Percentiles rank a stretch among this genome's conserved stretches.
These are phyloP conservation scores for Embidobia sp. DNA, from an alignment of 2,888 invertebrate species.

Conservation along the genomic window DNA sequence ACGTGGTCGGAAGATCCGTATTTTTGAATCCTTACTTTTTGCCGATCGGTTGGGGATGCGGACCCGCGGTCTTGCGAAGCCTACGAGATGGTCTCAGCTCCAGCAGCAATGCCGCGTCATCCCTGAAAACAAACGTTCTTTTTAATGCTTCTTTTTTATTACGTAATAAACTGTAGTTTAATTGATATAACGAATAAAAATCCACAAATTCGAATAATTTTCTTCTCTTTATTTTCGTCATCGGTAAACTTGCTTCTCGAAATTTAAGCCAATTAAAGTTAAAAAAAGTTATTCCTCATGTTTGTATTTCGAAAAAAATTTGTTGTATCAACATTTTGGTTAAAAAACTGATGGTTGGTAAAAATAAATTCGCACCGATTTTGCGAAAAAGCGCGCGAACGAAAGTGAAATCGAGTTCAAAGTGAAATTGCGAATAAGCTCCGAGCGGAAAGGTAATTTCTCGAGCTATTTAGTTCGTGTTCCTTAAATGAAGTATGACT, in stretches of 20 bases:
- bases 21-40: constrained; percentile 77
- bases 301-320: no score
- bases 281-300: no score
- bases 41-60: constrained; percentile 71
- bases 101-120: constrained; percentile 75
- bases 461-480: constrained; percentile 43
- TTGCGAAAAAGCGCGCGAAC: no score
- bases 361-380: no score
- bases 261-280: no score
- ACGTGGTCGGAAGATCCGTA: constrained; percentile 66
- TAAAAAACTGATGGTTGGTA: no score
- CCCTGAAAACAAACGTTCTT: constrained; percentile 69
- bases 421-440: constrained; percentile 31
- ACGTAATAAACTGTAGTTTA: no score
- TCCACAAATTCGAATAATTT: no score
- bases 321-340: no score
- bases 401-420: constrained; percentile 10
- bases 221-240: no score
- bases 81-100: constrained; percentile 77
- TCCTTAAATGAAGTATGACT: constrained; percentile 46
- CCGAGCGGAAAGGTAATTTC: constrained; percentile 36
- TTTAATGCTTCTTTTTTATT: neutral
- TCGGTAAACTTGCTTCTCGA: no score
- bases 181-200: no score
- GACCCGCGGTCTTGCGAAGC: constrained; percentile 73